Conservation (phyloP, 2,888 invertebrate genomes). For the Gymnocheta viridis region DNA sequence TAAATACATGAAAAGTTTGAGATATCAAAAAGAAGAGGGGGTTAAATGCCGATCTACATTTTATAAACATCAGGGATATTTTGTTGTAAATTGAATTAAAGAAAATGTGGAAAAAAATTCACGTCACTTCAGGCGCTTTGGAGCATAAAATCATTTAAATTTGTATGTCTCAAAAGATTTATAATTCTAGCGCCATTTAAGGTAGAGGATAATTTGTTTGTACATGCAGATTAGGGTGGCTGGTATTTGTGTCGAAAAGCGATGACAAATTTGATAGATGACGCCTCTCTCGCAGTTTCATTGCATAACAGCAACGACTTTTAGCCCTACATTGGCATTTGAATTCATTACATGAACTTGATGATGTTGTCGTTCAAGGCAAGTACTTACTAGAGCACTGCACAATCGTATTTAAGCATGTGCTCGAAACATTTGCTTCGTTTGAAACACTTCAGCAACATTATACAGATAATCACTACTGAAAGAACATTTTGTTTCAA, state of each 20-base stretch:
- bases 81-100: background rate
- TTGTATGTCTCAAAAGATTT: slow-evolving; percentile 64
- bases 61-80: background rate
- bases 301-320: no score
- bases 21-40: slow-evolving; percentile 25
- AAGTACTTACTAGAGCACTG: no score
- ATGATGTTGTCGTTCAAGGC: no score
- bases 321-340: no score
- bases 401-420: no score
- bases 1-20: slow-evolving; percentile 4
- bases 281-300: no score
- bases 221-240: background rate
- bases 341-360: no score
- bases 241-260: background rate
- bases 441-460: no score
- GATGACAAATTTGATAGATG: no score
- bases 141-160: slow-evolving; percentile 41
- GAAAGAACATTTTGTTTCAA: no score
- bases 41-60: slow-evolving; percentile 35
- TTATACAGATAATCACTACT: no score
- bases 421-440: no score
- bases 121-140: slow-evolving; percentile 12
- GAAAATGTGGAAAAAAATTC: slow-evolving; percentile 7
- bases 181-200: slow-evolving; percentile 67
- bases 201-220: background rate